These are phyloP conservation scores for Fragum sueziense DNA, from an alignment of 2,888 invertebrate genomes.

Conservation along the genomic window DNA sequence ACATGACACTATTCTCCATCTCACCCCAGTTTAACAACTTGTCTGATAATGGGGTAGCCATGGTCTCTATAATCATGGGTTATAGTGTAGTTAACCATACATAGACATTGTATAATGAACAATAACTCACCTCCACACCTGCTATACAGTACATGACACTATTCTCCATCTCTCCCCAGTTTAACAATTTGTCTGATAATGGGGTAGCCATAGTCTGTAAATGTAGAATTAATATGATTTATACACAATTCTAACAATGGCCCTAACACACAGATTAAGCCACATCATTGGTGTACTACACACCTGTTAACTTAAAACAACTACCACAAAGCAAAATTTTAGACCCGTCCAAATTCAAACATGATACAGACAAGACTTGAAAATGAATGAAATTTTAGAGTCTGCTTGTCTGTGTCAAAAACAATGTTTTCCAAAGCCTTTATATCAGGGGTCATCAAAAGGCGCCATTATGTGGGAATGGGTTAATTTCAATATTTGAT, in stretches of 20 bases:
- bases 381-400: too few species aligned
- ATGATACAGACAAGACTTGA: neutral
- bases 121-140: constrained; percentile 81
- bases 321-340: too few species aligned
- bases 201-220: constrained; percentile 82
- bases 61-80: too few species aligned
- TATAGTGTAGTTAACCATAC: too few species aligned
- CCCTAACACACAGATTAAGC: neutral
- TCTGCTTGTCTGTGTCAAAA: too few species aligned
- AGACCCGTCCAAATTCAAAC: too few species aligned
- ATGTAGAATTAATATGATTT: neutral
- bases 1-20: constrained; percentile 82
- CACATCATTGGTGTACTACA: neutral
- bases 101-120: too few species aligned
- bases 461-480: too few species aligned
- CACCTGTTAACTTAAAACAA: neutral
- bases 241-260: neutral
- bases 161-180: constrained; percentile 82
- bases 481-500: too few species aligned
- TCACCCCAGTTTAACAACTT: constrained; percentile 81
- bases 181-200: constrained; percentile 78
- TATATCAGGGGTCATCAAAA: too few species aligned
- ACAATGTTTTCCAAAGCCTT: too few species aligned
- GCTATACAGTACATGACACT: constrained; percentile 82
- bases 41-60: constrained; percentile 82